Evolutionary conservation across 2,888 invertebrate genomes (phyloP).

Genomic region (Molanna angustata): DNA sequence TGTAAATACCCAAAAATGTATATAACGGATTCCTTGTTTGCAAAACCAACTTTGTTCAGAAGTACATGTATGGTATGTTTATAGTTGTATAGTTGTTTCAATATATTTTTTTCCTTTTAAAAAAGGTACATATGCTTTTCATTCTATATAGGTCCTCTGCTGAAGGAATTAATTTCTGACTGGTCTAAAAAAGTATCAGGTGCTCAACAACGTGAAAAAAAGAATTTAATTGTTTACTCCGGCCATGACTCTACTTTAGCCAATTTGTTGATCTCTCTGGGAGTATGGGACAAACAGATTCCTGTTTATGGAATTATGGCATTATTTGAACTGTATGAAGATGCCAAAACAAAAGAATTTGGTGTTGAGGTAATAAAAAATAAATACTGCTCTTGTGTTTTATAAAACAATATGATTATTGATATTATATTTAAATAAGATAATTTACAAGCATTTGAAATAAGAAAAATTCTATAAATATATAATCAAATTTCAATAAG

Average conservation of each 20-base stretch:
- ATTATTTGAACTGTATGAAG: constrained; percentile 62
- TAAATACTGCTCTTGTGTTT: background rate
- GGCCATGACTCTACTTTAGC: constrained; percentile 74
- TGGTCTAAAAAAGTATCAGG: constrained; percentile 55
- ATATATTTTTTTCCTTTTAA: too few relatives aligned
- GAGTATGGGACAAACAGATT: constrained; percentile 63
- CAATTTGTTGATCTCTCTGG: constrained; percentile 61
- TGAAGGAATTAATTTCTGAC: constrained; percentile 60
- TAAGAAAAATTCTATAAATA: too few relatives aligned
- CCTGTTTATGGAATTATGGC: constrained; percentile 65
- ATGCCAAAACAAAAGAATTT: constrained; percentile 47
- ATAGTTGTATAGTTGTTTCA: too few relatives aligned
- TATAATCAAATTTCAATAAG: too few relatives aligned
- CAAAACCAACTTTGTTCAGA: too few relatives aligned
- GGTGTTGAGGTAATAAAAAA: constrained; percentile 48
- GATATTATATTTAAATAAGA: too few relatives aligned
- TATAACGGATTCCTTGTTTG: too few relatives aligned
- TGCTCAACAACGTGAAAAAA: constrained; percentile 43
- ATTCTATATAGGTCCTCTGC: constrained; percentile 48
- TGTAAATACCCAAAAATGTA: too few relatives aligned
- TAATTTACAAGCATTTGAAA: too few relatives aligned
- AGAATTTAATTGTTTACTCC: constrained; percentile 63
- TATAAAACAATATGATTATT: background rate
- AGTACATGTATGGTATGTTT: too few relatives aligned
- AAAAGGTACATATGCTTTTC: background rate